Conservation (phyloP, 2,797 vertebrate genomes). For the Pipistrellus pygmaeus region DNA sequence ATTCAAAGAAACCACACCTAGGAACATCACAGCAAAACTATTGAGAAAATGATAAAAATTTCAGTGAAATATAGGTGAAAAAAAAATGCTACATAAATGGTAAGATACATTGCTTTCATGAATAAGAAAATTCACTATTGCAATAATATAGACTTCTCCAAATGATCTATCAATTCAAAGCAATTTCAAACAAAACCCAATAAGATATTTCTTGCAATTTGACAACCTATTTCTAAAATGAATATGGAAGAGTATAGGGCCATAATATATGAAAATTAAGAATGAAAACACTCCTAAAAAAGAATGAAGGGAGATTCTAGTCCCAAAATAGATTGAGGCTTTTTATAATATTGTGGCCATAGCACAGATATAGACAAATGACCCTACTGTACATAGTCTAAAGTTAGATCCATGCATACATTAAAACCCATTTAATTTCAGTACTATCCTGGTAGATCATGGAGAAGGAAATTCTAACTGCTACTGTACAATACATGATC, state of each 20-base stretch:
- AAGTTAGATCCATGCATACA: not conserved
- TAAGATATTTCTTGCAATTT: not conserved
- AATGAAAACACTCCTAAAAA: not conserved
- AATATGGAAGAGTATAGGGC: not conserved
- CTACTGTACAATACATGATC: not conserved
- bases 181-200: not conserved
- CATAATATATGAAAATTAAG: not conserved
- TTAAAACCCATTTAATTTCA: slow-evolving; percentile 3
- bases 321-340: not conserved
- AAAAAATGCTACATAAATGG: not conserved
- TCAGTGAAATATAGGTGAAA: not conserved
- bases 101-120: not conserved
- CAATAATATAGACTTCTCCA: not conserved
- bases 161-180: slow-evolving; percentile 22
- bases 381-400: not conserved
- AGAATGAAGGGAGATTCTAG: not conserved
- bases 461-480: not conserved
- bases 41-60: slow-evolving; percentile 23
- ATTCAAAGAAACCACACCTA: not conserved
- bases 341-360: not conserved
- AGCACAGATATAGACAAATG: not conserved
- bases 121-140: not conserved
- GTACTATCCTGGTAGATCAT: not conserved
- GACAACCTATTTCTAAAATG: not conserved
- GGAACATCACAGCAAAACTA: not conserved